Evolutionary conservation across 2,888 invertebrate species (phyloP).

Genomic region (Stictocephala bisonia): DNA sequence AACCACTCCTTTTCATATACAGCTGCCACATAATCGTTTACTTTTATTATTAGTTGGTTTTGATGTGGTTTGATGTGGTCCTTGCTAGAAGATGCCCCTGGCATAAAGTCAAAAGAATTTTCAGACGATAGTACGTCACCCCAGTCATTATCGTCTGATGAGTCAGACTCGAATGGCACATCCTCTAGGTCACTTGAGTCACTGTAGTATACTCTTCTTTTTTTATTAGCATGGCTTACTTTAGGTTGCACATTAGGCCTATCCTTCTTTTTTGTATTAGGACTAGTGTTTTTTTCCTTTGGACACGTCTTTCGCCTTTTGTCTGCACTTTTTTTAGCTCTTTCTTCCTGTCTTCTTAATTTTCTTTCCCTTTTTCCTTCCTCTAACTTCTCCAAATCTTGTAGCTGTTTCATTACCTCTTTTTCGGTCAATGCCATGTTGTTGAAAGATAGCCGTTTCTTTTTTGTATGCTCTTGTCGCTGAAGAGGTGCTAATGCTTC

Average conservation of each 20-base stretch:
- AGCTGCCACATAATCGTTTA: neutral
- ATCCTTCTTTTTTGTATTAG: neutral
- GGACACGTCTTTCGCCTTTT: too few species aligned
- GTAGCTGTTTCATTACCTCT: slow-evolving; percentile 10
- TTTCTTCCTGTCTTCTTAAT: neutral
- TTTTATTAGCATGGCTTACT: too few species aligned
- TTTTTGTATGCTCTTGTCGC: neutral
- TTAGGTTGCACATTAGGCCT: neutral
- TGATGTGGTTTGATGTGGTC: neutral
- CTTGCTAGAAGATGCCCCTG: neutral
- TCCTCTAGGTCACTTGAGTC: neutral
- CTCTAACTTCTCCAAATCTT: neutral
- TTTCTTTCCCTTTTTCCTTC: neutral
- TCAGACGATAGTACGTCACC: neutral
- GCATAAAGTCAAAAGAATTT: too few species aligned
- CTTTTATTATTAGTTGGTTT: neutral
- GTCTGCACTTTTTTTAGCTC: too few species aligned
- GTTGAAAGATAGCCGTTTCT: slow-evolving; percentile 1
- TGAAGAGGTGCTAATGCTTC: neutral
- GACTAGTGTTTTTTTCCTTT: too few species aligned
- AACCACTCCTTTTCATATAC: slow-evolving; percentile 4
- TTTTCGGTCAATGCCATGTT: neutral
- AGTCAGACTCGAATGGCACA: neutral
- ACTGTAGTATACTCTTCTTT: neutral
- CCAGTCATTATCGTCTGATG: neutral